These are phyloP conservation scores for Oreohelix idahoensis DNA, from an alignment of 1,140 invertebrate species.

Conservation along the genomic window DNA sequence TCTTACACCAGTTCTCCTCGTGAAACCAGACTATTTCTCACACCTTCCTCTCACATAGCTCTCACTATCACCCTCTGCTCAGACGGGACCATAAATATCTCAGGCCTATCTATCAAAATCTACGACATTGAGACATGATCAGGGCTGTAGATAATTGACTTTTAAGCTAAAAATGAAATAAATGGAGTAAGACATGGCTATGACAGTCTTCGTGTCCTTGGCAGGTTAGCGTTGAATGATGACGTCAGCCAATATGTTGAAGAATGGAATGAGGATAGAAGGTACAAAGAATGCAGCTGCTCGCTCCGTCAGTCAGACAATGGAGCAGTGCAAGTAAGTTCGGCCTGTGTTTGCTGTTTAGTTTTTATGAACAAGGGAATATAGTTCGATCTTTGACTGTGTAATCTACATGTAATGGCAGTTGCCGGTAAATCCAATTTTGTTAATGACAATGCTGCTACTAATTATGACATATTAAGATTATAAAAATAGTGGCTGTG, in stretches of 20 bases:
- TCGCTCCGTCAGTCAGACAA: slow-evolving; percentile 38
- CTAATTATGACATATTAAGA: not conserved
- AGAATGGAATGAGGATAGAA: not conserved
- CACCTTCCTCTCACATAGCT: too few relatives aligned
- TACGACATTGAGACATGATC: too few relatives aligned
- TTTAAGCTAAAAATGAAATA: too few relatives aligned
- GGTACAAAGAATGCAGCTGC: slow-evolving; percentile 7
- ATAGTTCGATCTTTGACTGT: not conserved
- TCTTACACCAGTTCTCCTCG: too few relatives aligned
- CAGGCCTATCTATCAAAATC: too few relatives aligned
- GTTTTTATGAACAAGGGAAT: not conserved
- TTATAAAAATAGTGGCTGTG: not conserved
- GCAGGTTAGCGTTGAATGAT: not conserved
- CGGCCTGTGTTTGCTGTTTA: not conserved
- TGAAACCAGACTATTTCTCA: too few relatives aligned
- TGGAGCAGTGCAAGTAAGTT: slow-evolving; percentile 30
- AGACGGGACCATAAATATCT: too few relatives aligned
- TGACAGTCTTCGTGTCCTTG: not conserved
- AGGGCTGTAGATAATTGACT: too few relatives aligned
- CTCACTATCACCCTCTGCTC: too few relatives aligned
- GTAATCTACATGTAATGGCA: not conserved
- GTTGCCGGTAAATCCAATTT: not conserved
- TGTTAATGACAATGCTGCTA: not conserved
- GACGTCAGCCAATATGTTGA: not conserved
- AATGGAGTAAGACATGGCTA: not conserved